Evolutionary conservation across 2,113 vertebrate species (phyloP).

Genomic region (Chionomys nivalis): DNA sequence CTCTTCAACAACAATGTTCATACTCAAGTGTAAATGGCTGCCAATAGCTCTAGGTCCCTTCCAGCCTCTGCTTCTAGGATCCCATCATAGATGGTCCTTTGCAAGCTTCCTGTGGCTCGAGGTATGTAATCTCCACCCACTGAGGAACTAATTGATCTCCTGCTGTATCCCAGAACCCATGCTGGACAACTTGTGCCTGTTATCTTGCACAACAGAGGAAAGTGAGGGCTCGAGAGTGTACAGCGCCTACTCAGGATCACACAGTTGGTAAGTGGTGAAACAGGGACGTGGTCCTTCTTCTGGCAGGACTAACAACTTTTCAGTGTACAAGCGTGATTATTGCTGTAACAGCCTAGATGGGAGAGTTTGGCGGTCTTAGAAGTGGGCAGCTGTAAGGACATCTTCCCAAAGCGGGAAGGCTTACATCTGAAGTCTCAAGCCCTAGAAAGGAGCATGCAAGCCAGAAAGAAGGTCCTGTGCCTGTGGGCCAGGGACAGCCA

Average conservation of each 20-base stretch:
- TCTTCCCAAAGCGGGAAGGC: neutral
- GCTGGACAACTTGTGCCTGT: neutral
- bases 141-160: neutral
- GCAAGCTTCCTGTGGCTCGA: neutral
- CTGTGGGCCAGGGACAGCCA: neutral
- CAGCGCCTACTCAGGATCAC: neutral
- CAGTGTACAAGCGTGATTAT: neutral
- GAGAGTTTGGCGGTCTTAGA: neutral
- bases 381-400: neutral
- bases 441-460: neutral
- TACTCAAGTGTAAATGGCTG: conserved; percentile 38
- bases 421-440: neutral
- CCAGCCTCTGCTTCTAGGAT: neutral
- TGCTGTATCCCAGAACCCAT: neutral
- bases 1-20: neutral
- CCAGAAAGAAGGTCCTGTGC: neutral
- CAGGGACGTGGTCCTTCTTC: neutral
- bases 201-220: neutral
- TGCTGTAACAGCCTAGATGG: neutral
- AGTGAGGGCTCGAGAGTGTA: neutral
- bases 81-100: neutral
- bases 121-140: neutral
- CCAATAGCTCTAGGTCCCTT: neutral
- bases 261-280: neutral
- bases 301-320: neutral